Evolutionary conservation across 1,140 invertebrate genomes (phyloP).

Genomic region (Colletes gigas): DNA sequence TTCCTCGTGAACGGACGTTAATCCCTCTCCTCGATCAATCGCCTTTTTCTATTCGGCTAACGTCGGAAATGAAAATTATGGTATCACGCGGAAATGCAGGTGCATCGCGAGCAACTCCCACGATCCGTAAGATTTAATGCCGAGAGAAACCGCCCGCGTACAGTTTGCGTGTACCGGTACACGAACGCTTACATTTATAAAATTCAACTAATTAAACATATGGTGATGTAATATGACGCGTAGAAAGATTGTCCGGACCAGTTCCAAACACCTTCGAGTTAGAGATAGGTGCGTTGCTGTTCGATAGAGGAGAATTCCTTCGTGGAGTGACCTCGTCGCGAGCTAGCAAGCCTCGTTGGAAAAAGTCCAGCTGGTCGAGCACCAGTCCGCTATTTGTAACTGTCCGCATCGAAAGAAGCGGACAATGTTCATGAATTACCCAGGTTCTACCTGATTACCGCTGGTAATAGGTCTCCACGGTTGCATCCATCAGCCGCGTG

Average conservation of each 20-base stretch:
- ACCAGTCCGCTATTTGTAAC: slow-evolving; percentile 33
- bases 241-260: too few species aligned
- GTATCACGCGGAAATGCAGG: slow-evolving; percentile 11
- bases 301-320: slow-evolving; percentile 22
- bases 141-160: background rate
- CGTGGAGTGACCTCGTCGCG: background rate
- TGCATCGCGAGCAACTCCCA: background rate
- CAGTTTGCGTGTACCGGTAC: too few species aligned
- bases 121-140: background rate
- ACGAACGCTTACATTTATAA: background rate
- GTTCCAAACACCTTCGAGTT: too few species aligned
- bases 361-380: slow-evolving; percentile 15
- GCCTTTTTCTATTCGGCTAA: background rate
- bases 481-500: slow-evolving; percentile 26
- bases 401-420: slow-evolving; percentile 30
- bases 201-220: too few species aligned
- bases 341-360: background rate
- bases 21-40: slow-evolving; percentile 6
- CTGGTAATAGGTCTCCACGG: slow-evolving; percentile 39
- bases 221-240: too few species aligned
- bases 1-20: slow-evolving; percentile 24
- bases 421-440: slow-evolving; percentile 23
- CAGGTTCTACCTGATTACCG: slow-evolving; percentile 5
- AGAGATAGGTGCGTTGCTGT: background rate
- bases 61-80: background rate